Conservation (phyloP, 2,113 vertebrate genomes). For the Isurus oxyrinchus region DNA sequence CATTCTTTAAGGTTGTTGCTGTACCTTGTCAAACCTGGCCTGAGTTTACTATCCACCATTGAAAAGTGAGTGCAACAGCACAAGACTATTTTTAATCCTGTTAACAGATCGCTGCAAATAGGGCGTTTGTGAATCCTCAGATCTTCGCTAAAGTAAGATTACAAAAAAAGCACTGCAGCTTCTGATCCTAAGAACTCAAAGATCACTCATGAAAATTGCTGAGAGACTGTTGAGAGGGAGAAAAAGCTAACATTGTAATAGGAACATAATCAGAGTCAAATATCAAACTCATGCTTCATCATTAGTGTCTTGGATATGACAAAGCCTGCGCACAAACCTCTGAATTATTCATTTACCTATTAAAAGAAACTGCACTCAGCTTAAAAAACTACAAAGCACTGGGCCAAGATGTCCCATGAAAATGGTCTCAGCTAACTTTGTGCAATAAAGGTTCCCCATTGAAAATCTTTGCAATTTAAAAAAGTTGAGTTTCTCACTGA, state of each 20-base stretch:
- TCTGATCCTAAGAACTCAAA: not conserved
- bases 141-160: not conserved
- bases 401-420: not conserved
- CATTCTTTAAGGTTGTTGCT: not conserved
- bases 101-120: not conserved
- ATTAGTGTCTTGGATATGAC: conserved; percentile 23
- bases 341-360: conserved; percentile 12
- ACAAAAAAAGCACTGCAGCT: not conserved
- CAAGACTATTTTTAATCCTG: not conserved
- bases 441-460: not conserved
- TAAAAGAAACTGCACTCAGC: conserved; percentile 1
- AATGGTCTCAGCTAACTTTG: not conserved
- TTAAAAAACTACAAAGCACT: not conserved
- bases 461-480: not conserved
- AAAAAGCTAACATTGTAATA: not conserved
- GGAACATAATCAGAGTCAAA: conserved; percentile 29
- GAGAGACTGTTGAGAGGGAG: not conserved
- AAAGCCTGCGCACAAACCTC: not conserved
- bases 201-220: not conserved
- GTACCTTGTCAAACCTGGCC: not conserved
- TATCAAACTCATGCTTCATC: conserved; percentile 32
- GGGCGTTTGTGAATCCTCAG: not conserved
- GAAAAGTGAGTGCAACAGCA: not conserved
- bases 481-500: not conserved
- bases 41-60: not conserved